Evolutionary conservation across 1,140 invertebrate species (phyloP).

Genomic region (Sipha flava): DNA sequence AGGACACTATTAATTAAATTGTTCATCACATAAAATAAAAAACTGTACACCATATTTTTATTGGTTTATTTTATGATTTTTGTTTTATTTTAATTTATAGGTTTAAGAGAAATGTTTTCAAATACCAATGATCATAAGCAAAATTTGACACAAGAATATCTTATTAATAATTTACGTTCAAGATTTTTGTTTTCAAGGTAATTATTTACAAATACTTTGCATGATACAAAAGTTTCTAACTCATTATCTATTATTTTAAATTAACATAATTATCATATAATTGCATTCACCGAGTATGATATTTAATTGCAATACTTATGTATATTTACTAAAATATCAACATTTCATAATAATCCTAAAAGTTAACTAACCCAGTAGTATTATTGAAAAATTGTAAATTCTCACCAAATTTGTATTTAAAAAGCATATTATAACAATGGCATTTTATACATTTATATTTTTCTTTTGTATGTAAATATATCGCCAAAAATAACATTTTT

Average conservation of each 20-base stretch:
- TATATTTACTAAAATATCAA: too few relatives aligned
- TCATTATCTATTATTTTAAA: background rate
- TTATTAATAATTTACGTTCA: background rate
- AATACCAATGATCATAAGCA: slow-evolving; percentile 1
- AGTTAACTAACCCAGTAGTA: too few relatives aligned
- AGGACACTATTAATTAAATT: background rate
- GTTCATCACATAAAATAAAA: background rate
- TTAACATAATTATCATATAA: too few relatives aligned
- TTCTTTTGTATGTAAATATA: too few relatives aligned
- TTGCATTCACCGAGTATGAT: too few relatives aligned
- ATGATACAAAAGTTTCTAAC: background rate
- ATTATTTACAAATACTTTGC: background rate
- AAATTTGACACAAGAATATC: slow-evolving; percentile 3
- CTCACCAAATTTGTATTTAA: too few relatives aligned
- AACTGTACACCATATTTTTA: too few relatives aligned
- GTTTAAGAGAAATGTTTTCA: slow-evolving; percentile 15
- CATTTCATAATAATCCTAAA: too few relatives aligned
- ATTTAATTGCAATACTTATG: too few relatives aligned
- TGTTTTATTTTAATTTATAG: background rate
- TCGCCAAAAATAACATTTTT: background rate
- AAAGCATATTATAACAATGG: too few relatives aligned
- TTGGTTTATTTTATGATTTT: background rate
- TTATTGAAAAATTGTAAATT: too few relatives aligned
- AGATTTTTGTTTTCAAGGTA: slow-evolving; percentile 13
- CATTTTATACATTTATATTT: too few relatives aligned